Percentiles rank a stretch among this genome's conserved stretches.
Evolutionary conservation across 2,888 invertebrate species (phyloP).

Genomic region (Cosmorhoe ocellata): DNA sequence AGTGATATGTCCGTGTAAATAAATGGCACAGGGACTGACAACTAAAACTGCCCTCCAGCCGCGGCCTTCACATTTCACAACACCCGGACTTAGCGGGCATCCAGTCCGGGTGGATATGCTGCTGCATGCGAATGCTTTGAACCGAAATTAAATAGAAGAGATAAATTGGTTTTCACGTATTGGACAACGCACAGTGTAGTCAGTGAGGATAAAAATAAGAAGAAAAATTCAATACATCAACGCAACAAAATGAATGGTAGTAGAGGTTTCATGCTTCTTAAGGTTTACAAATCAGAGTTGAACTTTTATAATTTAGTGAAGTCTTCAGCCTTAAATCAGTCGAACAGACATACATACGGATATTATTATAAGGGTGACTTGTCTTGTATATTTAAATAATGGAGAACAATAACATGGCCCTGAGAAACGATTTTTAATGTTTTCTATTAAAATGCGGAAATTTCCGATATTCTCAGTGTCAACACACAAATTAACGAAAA

Average conservation of each 20-base stretch:
- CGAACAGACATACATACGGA: too few species aligned
- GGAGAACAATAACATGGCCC: conserved; percentile 22
- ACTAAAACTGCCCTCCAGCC: conserved; percentile 67
- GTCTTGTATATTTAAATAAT: conserved; percentile 1
- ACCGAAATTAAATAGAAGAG: conserved; percentile 22
- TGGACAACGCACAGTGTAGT: too few species aligned
- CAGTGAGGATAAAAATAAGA: too few species aligned
- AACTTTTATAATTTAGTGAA: too few species aligned
- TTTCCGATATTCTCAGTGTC: conserved; percentile 44
- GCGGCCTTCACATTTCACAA: conserved; percentile 79
- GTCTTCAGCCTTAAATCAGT: too few species aligned
- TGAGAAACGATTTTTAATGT: conserved; percentile 18
- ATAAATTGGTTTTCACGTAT: too few species aligned
- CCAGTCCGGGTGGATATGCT: conserved; percentile 57
- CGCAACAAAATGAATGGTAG: too few species aligned
- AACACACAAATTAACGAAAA: conserved; percentile 44
- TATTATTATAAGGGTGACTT: too few species aligned
- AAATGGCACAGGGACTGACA: conserved; percentile 77
- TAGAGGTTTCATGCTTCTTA: too few species aligned
- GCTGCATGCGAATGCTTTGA: conserved; percentile 33
- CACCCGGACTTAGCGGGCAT: conserved; percentile 79
- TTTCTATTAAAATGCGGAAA: conserved; percentile 39
- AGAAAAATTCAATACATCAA: too few species aligned
- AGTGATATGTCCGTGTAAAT: conserved; percentile 41
- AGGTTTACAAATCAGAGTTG: too few species aligned